phyloP scores from a whole-genome alignment of 2,113 vertebrate genomes.

The Amia ocellicauda region DNA sequence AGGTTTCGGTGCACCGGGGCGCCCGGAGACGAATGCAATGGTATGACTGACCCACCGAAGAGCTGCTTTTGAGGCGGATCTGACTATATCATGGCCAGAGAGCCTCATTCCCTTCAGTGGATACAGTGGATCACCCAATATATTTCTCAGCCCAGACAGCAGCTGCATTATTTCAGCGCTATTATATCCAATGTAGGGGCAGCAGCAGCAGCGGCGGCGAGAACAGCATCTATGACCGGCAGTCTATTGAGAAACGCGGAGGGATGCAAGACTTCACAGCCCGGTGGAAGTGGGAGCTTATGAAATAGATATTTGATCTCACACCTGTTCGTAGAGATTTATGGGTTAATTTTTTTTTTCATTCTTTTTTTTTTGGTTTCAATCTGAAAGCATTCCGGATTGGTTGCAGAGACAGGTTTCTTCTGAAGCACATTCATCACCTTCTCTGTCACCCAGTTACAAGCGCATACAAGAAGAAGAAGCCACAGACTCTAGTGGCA shows the following conservation, averaged over 20 bases:
- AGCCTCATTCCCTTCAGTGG: neutral
- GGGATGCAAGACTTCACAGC: neutral
- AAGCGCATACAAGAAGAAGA: slow-evolving; percentile 7
- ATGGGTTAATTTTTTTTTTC: neutral
- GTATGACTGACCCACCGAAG: neutral
- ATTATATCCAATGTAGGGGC: slow-evolving; percentile 1
- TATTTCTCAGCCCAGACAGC: slow-evolving; percentile 9
- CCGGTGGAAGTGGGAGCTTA: neutral
- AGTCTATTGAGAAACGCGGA: neutral
- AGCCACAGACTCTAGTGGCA: neutral
- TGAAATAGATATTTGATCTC: neutral
- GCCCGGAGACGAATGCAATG: neutral
- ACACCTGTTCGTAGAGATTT: too few relatives aligned
- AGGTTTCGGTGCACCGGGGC: neutral
- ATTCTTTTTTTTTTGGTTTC: too few relatives aligned
- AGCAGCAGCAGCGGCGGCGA: neutral
- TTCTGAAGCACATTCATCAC: neutral
- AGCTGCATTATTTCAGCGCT: slow-evolving; percentile 20
- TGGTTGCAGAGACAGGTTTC: neutral
- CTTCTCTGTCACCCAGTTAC: neutral
- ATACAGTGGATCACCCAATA: slow-evolving; percentile 16
- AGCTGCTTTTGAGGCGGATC: neutral
- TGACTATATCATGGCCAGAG: neutral
- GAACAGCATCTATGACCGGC: slow-evolving; percentile 3
- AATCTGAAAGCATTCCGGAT: neutral